phyloP scores from a whole-genome alignment of 2,797 vertebrate species.

The Buceros bicornis region DNA sequence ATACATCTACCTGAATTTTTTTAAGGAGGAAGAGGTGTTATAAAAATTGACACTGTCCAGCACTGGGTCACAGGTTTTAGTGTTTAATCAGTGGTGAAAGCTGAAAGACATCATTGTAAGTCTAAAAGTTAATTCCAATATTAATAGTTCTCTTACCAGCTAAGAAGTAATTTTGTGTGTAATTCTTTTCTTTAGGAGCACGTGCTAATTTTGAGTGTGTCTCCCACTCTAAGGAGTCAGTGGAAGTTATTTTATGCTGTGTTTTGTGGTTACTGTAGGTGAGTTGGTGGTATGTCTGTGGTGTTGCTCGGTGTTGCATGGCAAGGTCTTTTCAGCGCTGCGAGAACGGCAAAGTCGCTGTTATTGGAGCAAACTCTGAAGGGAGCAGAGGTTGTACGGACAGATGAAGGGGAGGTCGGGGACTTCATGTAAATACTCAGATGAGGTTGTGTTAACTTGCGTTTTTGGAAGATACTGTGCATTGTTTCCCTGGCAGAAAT shows the following conservation, averaged over 20 bases:
- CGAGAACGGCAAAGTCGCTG: background rate
- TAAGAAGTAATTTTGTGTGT: conserved; percentile 27
- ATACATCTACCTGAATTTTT: background rate
- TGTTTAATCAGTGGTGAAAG: background rate
- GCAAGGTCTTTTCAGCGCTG: background rate
- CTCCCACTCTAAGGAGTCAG: background rate
- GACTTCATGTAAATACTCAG: background rate
- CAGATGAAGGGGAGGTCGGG: background rate
- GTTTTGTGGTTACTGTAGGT: background rate
- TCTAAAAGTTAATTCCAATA: conserved; percentile 50
- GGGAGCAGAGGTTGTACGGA: background rate
- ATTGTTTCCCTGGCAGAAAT: background rate
- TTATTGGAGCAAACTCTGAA: background rate
- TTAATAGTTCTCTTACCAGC: conserved; percentile 29
- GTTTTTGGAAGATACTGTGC: background rate
- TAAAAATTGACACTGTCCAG: conserved; percentile 24
- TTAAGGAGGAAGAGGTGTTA: conserved; percentile 9
- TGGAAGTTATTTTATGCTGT: conserved; percentile 11
- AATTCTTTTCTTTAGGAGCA: background rate
- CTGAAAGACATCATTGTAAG: conserved; percentile 5
- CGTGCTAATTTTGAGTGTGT: background rate
- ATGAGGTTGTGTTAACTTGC: background rate
- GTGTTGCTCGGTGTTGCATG: background rate
- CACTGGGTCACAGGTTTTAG: background rate
- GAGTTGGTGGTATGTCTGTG: background rate